Evolutionary conservation across 2,113 vertebrate genomes (phyloP).

Genomic region (Hippocampus barbouri): DNA sequence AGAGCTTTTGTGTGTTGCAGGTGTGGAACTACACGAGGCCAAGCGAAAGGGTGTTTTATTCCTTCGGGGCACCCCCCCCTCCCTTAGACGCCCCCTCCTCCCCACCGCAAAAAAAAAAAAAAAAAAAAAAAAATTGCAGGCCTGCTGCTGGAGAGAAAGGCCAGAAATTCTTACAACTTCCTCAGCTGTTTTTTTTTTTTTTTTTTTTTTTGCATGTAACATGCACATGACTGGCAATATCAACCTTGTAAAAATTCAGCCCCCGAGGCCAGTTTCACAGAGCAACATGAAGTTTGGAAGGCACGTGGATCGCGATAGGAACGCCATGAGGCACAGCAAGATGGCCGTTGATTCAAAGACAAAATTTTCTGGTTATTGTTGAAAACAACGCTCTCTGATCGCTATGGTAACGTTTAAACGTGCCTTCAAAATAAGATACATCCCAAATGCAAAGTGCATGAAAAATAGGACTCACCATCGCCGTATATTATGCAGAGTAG

Average conservation of each 20-base stretch:
- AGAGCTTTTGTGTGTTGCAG: slow-evolving; percentile 59
- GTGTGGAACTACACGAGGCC: slow-evolving; percentile 55
- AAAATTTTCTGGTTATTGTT: too few relatives aligned
- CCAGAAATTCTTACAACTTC: slow-evolving; percentile 68
- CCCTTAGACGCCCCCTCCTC: background rate
- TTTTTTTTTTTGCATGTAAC: slow-evolving; percentile 46
- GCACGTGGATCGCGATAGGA: too few relatives aligned
- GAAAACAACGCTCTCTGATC: too few relatives aligned
- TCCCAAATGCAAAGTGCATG: too few relatives aligned
- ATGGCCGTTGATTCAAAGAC: background rate
- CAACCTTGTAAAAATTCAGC: background rate
- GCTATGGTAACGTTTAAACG: too few relatives aligned
- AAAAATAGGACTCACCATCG: too few relatives aligned
- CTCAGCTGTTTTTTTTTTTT: slow-evolving; percentile 59
- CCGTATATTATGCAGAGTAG: too few relatives aligned
- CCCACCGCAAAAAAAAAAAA: background rate
- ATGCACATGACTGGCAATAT: slow-evolving; percentile 3
- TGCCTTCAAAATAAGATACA: too few relatives aligned
- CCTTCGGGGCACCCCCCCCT: slow-evolving; percentile 29
- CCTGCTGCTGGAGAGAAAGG: slow-evolving; percentile 62
- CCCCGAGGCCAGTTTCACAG: background rate
- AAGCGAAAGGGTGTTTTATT: slow-evolving; percentile 47
- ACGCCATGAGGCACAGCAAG: too few relatives aligned
- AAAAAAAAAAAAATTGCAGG: slow-evolving; percentile 19
- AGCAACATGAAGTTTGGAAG: background rate